Conservation (phyloP, 2,797 vertebrate species). For the Paedocypris micromegethes region DNA sequence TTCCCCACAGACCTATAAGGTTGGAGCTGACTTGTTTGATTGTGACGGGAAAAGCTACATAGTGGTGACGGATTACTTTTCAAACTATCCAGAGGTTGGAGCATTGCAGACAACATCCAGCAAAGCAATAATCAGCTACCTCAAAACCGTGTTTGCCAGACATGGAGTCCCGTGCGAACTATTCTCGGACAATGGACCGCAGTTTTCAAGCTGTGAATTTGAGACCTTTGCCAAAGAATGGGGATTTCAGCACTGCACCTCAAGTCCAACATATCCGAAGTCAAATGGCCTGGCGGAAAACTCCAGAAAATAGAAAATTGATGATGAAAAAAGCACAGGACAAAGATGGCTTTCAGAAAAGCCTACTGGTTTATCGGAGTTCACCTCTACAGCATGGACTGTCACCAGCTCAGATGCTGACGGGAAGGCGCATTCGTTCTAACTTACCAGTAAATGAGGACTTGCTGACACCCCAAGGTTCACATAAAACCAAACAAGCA, state of each 20-base stretch:
- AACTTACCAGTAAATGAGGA: background rate
- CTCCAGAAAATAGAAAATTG: slow-evolving; percentile 3
- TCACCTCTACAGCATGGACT: slow-evolving; percentile 25
- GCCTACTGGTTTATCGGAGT: slow-evolving; percentile 20
- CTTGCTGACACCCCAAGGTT: background rate
- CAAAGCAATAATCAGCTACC: background rate
- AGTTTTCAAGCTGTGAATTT: slow-evolving; percentile 37
- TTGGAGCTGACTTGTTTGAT: slow-evolving; percentile 31
- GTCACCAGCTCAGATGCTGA: slow-evolving; percentile 25
- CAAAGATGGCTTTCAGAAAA: slow-evolving; percentile 1
- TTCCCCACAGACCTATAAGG: slow-evolving; percentile 14
- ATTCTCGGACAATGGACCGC: slow-evolving; percentile 31
- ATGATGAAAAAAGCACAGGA: background rate
- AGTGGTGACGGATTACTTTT: too few relatives aligned
- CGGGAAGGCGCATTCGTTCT: slow-evolving; percentile 10
- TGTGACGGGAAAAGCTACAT: background rate
- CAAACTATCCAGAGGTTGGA: slow-evolving; percentile 30
- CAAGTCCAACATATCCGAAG: slow-evolving; percentile 30
- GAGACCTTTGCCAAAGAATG: slow-evolving; percentile 30
- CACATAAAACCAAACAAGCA: background rate
- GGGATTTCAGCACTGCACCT: slow-evolving; percentile 32
- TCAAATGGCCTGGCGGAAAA: slow-evolving; percentile 38
- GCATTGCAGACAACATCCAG: background rate
- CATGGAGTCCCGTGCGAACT: slow-evolving; percentile 24
- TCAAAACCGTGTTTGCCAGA: background rate